These are phyloP conservation scores for Andrena bucephala DNA, from an alignment of 2,888 invertebrate species.

Conservation along the genomic window DNA sequence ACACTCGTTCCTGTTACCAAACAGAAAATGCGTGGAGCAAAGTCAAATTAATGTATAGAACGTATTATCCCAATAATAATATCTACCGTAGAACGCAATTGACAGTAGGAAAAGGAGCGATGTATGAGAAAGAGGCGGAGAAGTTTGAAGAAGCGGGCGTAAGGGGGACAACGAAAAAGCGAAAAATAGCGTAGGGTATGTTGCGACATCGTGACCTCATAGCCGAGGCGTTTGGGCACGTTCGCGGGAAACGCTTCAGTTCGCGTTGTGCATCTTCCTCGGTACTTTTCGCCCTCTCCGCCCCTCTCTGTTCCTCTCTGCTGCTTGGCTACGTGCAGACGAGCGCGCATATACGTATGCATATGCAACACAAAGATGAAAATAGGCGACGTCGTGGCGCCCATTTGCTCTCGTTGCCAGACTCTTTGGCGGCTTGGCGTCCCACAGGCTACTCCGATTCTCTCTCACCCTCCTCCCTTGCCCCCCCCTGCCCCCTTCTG, in stretches of 20 bases:
- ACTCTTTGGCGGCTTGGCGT: slow-evolving; percentile 83
- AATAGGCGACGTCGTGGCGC: slow-evolving; percentile 74
- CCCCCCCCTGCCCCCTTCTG: not conserved
- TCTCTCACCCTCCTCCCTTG: slow-evolving; percentile 14
- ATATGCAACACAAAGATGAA: slow-evolving; percentile 15
- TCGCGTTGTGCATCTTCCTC: slow-evolving; percentile 24
- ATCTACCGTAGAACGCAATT: slow-evolving; percentile 10
- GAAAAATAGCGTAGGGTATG: slow-evolving; percentile 57
- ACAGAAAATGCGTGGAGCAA: too few species aligned
- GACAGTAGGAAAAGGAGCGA: not conserved
- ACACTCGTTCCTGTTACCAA: too few species aligned
- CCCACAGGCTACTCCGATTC: slow-evolving; percentile 77
- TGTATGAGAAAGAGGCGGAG: slow-evolving; percentile 5
- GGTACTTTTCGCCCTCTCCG: slow-evolving; percentile 11
- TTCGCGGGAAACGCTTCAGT: slow-evolving; percentile 40
- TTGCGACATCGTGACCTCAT: slow-evolving; percentile 72
- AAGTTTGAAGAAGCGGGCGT: not conserved
- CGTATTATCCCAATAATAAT: not conserved
- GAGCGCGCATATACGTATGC: slow-evolving; percentile 5
- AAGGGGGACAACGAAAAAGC: slow-evolving; percentile 27
- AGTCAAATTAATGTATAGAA: too few species aligned
- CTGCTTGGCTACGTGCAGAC: not conserved
- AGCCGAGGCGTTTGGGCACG: slow-evolving; percentile 65
- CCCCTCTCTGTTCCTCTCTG: slow-evolving; percentile 10
- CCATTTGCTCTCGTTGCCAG: slow-evolving; percentile 81